Base-by-base conservation (phyloP, 1,140 invertebrate genomes). In the Cotesia typhae region DNA sequence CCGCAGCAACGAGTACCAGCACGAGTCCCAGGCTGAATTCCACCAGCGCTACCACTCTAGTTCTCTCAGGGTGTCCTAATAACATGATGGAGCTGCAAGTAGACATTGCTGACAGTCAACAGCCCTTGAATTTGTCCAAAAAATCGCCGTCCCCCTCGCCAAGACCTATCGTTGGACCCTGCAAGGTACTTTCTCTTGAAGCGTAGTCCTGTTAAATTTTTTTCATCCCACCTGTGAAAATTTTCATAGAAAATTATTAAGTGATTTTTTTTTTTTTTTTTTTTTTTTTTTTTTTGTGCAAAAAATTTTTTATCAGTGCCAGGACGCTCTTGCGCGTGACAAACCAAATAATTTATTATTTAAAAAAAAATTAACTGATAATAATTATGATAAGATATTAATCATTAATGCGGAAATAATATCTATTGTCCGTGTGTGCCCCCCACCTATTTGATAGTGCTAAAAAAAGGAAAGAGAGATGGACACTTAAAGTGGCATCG, bases 81-180 rank as follows among this genome's bases (percentile, higher is more conserved):
- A 88, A 87, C 77, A 89, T 92, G 82, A 89, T 95, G 81, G 93
- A 94, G 81, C 88, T 95, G 65, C 93, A 94, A 82, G 93, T 95
- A 72, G 93, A 92, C 81, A 92, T 93, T 72, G 91, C 92, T 67
- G 93, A 94, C 81, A 91, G 92, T 70, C 93, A 92, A 76, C 93
- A 95, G 82, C 94, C 94, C 47, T 87, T 96, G 55, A 96, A 96
- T 87, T 89, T 96, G 66, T 95, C 94, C 78, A 95, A 95, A 87
- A 95, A 96, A 84, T 94, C 94, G 72, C 93, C 94, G 72, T 93
- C 93, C 76, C 93, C 94, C 74, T 91, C 92, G 72, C 91, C 91
- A 12, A 86, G 89, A 75, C 90, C 90, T 41, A 78, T 89, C 4
- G 81, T 85, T 9, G 83, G 84, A 20, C 78, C 83, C 5, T 87